Evolutionary conservation across 35 echinoderm and acorn worm genomes (phyloP).

Genomic region (Hemicentrotus pulcherrimus): DNA sequence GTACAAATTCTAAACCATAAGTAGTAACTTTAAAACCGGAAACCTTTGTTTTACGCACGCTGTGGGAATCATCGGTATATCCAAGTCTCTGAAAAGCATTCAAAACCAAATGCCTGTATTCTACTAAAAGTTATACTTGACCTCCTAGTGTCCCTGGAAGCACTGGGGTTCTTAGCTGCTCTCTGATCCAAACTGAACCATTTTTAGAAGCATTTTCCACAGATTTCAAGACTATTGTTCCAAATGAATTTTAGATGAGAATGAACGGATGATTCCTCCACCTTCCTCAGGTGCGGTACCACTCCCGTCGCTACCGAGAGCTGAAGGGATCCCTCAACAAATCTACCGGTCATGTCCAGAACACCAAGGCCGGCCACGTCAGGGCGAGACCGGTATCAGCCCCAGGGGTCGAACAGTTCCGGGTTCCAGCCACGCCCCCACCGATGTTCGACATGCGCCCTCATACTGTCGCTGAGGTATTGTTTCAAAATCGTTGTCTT

Average conservation of each 20-base stretch:
- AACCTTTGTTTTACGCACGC: no score
- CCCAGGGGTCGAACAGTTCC: constrained; percentile 68
- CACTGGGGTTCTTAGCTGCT: background rate
- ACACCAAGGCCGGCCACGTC: constrained; percentile 80
- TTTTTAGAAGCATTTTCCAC: no score
- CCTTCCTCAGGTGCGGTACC: constrained; percentile 70
- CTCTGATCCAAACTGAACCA: no score
- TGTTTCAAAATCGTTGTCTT: background rate
- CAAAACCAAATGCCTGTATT: no score
- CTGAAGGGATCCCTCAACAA: constrained; percentile 77
- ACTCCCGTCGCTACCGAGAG: constrained; percentile 76
- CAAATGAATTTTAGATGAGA: no score
- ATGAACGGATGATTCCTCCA: no score
- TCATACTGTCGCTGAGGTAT: constrained; percentile 88
- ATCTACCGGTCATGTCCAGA: constrained; percentile 70
- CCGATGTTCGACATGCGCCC: constrained; percentile 61
- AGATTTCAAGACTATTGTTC: no score
- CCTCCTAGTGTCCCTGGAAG: background rate
- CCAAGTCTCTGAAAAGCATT: no score
- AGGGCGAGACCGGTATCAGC: constrained; percentile 75
- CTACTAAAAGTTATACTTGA: no score
- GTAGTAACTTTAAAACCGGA: no score
- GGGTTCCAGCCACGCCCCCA: constrained; percentile 53
- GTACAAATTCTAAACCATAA: no score
- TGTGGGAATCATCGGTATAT: no score